These are phyloP conservation scores for Yoshiicerus persimilis DNA, from an alignment of 1,140 invertebrate species.

Conservation along the genomic window DNA sequence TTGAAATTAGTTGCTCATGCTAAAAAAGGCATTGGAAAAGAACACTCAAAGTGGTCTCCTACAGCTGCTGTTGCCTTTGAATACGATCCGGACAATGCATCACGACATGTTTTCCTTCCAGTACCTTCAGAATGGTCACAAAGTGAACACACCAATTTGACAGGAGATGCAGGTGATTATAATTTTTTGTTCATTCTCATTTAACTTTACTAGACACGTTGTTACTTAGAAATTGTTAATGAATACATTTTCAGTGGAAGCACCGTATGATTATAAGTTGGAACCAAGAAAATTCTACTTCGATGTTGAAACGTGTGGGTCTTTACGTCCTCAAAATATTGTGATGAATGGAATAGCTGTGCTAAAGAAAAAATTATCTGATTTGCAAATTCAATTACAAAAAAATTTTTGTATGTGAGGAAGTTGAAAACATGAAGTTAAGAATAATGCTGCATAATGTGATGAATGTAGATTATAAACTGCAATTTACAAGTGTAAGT, in stretches of 20 bases:
- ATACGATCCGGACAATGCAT: conserved; percentile 98
- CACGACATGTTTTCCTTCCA: conserved; percentile 93
- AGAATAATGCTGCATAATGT: neutral
- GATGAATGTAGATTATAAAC: neutral
- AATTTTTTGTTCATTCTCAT: neutral
- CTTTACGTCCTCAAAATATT: conserved; percentile 94
- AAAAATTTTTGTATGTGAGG: no score
- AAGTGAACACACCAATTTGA: conserved; percentile 89
- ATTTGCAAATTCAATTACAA: conserved; percentile 95
- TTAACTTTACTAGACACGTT: neutral
- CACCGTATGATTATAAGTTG: conserved; percentile 85
- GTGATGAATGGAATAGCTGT: conserved; percentile 91
- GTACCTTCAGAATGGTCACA: conserved; percentile 99
- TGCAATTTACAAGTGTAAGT: neutral
- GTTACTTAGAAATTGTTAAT: neutral
- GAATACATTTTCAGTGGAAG: conserved; percentile 76
- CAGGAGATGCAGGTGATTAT: neutral
- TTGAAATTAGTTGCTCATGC: conserved; percentile 93
- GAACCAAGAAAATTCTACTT: conserved; percentile 97
- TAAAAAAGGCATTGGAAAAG: conserved; percentile 95
- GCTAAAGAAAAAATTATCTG: conserved; percentile 93
- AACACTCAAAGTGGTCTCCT: conserved; percentile 99
- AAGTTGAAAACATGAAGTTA: no score
- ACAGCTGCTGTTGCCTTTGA: conserved; percentile 97
- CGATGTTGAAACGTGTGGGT: conserved; percentile 93